Base-by-base conservation (phyloP, 2,888 invertebrate genomes). In the Pachymerium ferrugineum region DNA sequence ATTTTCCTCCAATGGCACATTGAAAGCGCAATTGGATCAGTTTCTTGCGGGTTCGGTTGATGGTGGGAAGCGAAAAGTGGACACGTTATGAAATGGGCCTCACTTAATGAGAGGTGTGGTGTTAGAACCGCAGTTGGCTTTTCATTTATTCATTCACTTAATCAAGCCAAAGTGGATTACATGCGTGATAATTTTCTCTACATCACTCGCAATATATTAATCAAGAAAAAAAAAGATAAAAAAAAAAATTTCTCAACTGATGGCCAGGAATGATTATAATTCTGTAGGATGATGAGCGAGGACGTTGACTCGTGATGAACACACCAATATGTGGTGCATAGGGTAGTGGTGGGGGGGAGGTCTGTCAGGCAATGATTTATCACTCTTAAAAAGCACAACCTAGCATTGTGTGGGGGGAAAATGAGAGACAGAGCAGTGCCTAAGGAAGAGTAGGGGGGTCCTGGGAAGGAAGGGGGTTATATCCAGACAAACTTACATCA, bases 401-500 rank as follows among this genome's bases (percentile, higher is more conserved):
- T 68, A 8, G 68, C 68, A 68, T 68, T 68, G 68, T 68, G 68
- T 68, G 68, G 68, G 68, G 31, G 68, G 68, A 54, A 54, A 54
- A 54, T 54, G 68, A 31, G 68, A 68, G 68, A 31, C 30, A 68
- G 68, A 31, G 29, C 31, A 31, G 25, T 68, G 30, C 68, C 68
- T 68, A 30, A 31, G 68, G 68, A 68, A 68, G 16, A 31, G 31
- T n/a, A n/a, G 47, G 47, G 47, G 47, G 47, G 47, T 54, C 47
- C 47, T 54, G 47, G 47, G 47, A 54, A 68, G 68, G 68, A 30
- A 68, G 68, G 68, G 68, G 68, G 68, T 68, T 31, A 68, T 29
- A 68, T 68, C 68, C 68, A 29, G 30, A 31, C 68, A 29, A 68
- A 68, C 29, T 31, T 68, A 68, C 68, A 68, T 68, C 68, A 68